Percentiles rank a stretch among this genome's conserved stretches.
Evolutionary conservation across 2,113 vertebrate genomes (phyloP).

Genomic region (Drymodes brunneopygia): DNA sequence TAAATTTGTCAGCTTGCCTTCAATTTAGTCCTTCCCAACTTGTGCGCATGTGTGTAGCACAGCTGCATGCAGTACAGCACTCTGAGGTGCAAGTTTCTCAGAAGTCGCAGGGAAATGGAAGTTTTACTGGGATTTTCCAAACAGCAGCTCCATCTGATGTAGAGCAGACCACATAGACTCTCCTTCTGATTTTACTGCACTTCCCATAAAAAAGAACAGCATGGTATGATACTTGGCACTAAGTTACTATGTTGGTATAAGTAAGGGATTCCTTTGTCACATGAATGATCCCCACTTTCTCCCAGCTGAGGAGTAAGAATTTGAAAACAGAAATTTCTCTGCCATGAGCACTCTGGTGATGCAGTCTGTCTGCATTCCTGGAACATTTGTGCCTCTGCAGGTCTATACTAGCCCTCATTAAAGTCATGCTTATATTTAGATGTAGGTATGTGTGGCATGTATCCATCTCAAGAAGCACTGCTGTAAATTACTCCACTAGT

Average conservation of each 20-base stretch:
- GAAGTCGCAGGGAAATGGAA: neutral
- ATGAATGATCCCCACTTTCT: neutral
- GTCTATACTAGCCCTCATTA: neutral
- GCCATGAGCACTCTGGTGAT: neutral
- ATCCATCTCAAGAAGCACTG: neutral
- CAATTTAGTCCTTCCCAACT: neutral
- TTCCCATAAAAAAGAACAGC: neutral
- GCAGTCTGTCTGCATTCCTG: slow-evolving; percentile 3
- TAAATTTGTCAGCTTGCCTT: neutral
- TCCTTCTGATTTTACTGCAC: neutral
- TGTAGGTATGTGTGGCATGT: slow-evolving; percentile 28
- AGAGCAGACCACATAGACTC: neutral
- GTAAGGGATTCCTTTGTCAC: neutral
- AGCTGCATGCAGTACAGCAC: neutral
- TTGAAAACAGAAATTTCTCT: neutral
- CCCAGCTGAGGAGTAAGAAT: neutral
- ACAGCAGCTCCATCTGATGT: neutral
- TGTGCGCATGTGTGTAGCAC: rapidly evolving
- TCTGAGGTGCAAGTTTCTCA: neutral
- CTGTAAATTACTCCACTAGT: neutral
- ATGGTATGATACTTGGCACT: neutral
- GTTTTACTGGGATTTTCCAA: neutral
- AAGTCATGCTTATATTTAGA: neutral
- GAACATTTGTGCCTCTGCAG: neutral
- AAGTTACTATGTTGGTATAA: neutral